phyloP scores from a whole-genome alignment of 2,888 invertebrate genomes.

The Drosophila tanythrix region DNA sequence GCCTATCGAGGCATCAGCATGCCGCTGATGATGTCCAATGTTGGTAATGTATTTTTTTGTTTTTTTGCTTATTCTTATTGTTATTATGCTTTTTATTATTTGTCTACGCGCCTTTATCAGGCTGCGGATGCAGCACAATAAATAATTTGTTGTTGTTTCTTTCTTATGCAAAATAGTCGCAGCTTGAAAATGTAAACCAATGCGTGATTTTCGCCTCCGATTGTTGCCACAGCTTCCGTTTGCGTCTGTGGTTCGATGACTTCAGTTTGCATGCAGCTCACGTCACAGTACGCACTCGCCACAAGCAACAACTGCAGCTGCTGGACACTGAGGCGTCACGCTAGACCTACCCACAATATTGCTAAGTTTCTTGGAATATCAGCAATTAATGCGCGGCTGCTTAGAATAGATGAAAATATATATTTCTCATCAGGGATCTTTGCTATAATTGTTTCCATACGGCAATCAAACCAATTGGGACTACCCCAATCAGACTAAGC shows the following conservation, averaged over 20 bases:
- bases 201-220: conserved; percentile 4
- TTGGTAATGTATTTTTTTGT: conserved; percentile 24
- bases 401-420: background rate
- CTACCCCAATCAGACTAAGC: conserved; percentile 9
- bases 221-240: conserved; percentile 45
- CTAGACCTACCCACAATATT: background rate
- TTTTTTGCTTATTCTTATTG: background rate
- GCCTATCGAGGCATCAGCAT: conserved; percentile 57
- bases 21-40: conserved; percentile 45
- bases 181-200: conserved; percentile 31
- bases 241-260: background rate
- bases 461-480: background rate
- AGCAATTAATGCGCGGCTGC: background rate
- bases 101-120: conserved; percentile 47
- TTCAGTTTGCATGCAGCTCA: conserved; percentile 38
- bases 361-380: conserved; percentile 12
- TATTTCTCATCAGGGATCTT: background rate
- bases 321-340: conserved; percentile 4
- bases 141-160: conserved; percentile 50
- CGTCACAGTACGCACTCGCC: conserved; percentile 33
- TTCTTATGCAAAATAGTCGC: conserved; percentile 66
- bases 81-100: conserved; percentile 17
- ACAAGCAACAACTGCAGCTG: conserved; percentile 25
- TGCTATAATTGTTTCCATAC: background rate
- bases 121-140: conserved; percentile 29